Conservation (phyloP, 2,797 vertebrate genomes). For the Ctenosaura bakeri region DNA sequence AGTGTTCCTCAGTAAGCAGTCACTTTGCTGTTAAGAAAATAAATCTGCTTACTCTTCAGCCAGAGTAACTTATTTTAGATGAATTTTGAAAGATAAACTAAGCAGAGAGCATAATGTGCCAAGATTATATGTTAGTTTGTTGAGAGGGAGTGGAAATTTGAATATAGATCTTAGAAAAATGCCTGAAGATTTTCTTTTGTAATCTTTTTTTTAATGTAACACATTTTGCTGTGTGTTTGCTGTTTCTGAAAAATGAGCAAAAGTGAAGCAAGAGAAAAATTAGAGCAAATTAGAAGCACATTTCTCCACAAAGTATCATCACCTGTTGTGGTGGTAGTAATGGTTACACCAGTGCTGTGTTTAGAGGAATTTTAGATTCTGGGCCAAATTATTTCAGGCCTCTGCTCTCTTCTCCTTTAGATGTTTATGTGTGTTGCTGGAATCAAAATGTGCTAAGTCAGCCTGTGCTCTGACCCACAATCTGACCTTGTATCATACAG, state of each 20-base stretch:
- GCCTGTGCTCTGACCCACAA: background rate
- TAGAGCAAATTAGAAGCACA: background rate
- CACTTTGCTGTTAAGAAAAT: background rate
- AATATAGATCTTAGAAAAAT: constrained; percentile 9
- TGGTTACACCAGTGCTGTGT: background rate
- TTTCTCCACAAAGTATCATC: background rate
- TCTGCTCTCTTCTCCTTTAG: background rate
- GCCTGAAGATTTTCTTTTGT: background rate
- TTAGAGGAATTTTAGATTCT: background rate
- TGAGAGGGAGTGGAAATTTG: background rate
- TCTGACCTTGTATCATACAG: background rate
- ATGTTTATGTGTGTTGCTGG: background rate
- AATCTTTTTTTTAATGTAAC: background rate
- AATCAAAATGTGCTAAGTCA: background rate
- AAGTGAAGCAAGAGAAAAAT: background rate
- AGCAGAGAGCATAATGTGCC: background rate
- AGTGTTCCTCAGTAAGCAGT: background rate
- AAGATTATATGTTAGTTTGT: constrained; percentile 1
- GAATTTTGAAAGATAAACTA: background rate
- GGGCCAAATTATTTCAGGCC: background rate
- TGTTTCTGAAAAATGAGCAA: background rate
- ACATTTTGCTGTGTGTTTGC: background rate
- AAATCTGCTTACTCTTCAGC: background rate
- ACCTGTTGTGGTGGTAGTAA: background rate
- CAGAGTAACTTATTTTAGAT: rapidly evolving